These are phyloP conservation scores for Drosophila asahinai DNA, from an alignment of 1,140 invertebrate genomes.

Conservation along the genomic window DNA sequence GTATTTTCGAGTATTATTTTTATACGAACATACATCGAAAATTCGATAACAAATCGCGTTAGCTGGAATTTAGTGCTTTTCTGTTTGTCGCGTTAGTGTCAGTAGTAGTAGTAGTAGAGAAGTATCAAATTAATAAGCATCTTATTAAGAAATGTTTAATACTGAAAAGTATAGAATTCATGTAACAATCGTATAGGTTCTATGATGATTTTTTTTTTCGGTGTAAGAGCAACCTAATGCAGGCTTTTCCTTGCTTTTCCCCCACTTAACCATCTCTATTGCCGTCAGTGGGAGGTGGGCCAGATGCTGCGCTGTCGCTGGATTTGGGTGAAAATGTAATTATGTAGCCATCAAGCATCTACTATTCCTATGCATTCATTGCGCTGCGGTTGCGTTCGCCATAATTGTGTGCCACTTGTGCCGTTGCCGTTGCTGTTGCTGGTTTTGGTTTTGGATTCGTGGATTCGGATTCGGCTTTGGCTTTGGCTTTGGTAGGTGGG, in stretches of 20 bases:
- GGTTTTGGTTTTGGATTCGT: slow-evolving; percentile 42
- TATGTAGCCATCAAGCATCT: slow-evolving; percentile 62
- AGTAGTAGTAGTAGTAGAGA: too few species aligned
- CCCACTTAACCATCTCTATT: background rate
- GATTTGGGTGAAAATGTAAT: slow-evolving; percentile 76
- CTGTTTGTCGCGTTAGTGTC: too few species aligned
- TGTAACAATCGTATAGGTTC: too few species aligned
- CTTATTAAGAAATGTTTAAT: too few species aligned
- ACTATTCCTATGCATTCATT: slow-evolving; percentile 58
- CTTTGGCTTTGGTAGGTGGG: slow-evolving; percentile 50
- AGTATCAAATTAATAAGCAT: too few species aligned
- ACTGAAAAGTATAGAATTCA: too few species aligned
- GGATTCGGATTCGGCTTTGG: slow-evolving; percentile 8
- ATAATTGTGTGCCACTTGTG: slow-evolving; percentile 64
- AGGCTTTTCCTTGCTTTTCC: background rate
- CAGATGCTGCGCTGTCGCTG: slow-evolving; percentile 32
- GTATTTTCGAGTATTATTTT: too few species aligned
- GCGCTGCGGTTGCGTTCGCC: slow-evolving; percentile 55
- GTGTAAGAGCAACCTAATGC: background rate
- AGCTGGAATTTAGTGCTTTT: too few species aligned
- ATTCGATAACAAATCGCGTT: too few species aligned
- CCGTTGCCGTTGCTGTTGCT: slow-evolving; percentile 29
- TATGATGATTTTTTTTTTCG: too few species aligned
- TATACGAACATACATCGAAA: too few species aligned
- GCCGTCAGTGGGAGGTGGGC: background rate